These are phyloP conservation scores for Neomorphus geoffroyi DNA, from an alignment of 2,797 vertebrate genomes.

Conservation along the genomic window DNA sequence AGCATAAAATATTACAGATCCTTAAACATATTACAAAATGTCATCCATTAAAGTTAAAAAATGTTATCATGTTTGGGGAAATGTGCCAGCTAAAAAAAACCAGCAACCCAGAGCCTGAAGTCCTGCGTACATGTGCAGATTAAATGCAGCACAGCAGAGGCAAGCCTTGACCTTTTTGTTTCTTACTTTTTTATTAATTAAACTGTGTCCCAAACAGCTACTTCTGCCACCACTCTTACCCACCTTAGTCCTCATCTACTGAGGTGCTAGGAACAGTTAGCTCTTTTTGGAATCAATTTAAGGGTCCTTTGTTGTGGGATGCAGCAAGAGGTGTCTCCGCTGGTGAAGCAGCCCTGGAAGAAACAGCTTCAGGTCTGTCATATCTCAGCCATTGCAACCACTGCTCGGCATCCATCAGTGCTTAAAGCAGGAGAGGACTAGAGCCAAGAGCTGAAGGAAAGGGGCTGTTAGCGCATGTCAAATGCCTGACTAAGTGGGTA, in stretches of 20 bases:
- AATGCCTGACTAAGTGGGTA: background rate
- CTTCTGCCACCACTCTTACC: background rate
- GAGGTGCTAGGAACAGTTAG: background rate
- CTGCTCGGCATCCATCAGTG: background rate
- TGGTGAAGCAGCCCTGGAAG: background rate
- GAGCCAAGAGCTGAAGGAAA: background rate
- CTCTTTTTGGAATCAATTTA: background rate
- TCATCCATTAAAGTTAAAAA: slow-evolving; percentile 54
- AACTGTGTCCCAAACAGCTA: slow-evolving; percentile 29
- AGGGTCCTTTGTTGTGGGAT: background rate
- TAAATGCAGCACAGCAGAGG: slow-evolving; percentile 19
- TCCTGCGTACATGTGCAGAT: background rate
- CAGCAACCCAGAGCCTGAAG: background rate
- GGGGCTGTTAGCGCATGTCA: background rate
- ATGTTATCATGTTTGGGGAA: background rate
- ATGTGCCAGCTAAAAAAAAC: slow-evolving; percentile 7
- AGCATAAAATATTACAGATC: slow-evolving; percentile 58
- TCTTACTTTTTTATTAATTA: slow-evolving; percentile 27
- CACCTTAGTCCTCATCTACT: background rate
- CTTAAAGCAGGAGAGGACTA: background rate
- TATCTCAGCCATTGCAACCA: background rate
- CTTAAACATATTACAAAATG: slow-evolving; percentile 64
- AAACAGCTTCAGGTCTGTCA: background rate
- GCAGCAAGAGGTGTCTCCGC: background rate
- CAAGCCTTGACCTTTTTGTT: slow-evolving; percentile 36